Conservation (phyloP, 2,797 vertebrate genomes). For the Rousettus madagascariensis region DNA sequence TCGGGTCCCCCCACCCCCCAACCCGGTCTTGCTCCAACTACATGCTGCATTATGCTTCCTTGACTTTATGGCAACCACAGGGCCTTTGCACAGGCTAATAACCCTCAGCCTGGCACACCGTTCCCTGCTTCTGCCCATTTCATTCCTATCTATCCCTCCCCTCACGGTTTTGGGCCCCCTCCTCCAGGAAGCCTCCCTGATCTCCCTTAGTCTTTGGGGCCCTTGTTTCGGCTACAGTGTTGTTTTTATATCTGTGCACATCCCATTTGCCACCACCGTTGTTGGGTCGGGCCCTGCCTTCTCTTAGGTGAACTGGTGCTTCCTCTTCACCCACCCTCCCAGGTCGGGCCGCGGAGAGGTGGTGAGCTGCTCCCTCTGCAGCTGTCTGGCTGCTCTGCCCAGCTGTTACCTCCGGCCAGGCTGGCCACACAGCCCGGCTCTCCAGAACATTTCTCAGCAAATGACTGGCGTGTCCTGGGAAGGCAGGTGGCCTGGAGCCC, state of each 20-base stretch:
- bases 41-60: accelerated
- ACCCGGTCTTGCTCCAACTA: not conserved
- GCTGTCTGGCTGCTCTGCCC: not conserved
- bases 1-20: not conserved
- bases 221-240: not conserved
- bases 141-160: not conserved
- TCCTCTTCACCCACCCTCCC: not conserved
- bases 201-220: not conserved
- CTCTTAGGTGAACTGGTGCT: not conserved
- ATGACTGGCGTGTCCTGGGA: not conserved
- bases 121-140: not conserved
- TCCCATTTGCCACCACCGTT: not conserved
- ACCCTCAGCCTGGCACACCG: not conserved
- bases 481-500: not conserved
- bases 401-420: too few species aligned
- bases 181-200: not conserved
- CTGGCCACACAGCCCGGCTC: not conserved
- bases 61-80: accelerated
- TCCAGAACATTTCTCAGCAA: not conserved
- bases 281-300: not conserved
- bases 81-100: not conserved
- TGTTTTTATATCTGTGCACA: not conserved
- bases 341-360: not conserved
- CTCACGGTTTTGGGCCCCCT: not conserved
- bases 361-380: not conserved